phyloP scores from a whole-genome alignment of 2,113 vertebrate species.

The Sinocyclocheilus rhinocerous region DNA sequence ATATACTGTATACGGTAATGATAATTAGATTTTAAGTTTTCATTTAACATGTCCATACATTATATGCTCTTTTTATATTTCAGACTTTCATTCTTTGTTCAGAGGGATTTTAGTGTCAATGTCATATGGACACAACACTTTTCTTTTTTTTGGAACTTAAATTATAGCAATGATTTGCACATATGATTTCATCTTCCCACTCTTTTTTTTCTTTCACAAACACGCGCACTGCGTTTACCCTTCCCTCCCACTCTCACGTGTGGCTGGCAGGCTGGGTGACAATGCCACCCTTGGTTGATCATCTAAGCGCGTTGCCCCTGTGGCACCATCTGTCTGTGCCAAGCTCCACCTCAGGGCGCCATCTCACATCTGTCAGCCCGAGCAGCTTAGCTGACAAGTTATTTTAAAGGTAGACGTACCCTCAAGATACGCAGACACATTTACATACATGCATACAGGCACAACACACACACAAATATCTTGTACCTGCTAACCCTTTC shows the following conservation, averaged over 20 bases:
- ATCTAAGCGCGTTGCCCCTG: conserved; percentile 74
- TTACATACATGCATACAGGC: conserved; percentile 10
- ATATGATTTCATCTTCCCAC: conserved; percentile 58
- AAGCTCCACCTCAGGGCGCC: conserved; percentile 71
- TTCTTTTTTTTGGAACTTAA: neutral
- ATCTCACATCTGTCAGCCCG: conserved; percentile 78
- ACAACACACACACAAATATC: conserved; percentile 18
- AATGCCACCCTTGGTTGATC: conserved; percentile 66
- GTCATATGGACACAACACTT: neutral
- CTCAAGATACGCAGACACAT: conserved; percentile 40
- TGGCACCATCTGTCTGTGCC: conserved; percentile 84
- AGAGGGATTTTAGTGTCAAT: neutral
- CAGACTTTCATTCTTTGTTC: no score
- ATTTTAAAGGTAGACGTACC: conserved; percentile 71
- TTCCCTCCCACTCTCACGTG: conserved; percentile 51
- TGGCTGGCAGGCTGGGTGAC: conserved; percentile 8
- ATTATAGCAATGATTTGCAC: conserved; percentile 80
- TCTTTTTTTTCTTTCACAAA: conserved; percentile 62
- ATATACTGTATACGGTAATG: no score
- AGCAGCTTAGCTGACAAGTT: conserved; percentile 76
- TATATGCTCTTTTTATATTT: no score
- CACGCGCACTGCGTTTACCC: conserved; percentile 1
- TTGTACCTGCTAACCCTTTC: conserved; percentile 7
- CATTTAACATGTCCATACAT: no score
- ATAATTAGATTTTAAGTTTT: no score